These are phyloP conservation scores for Theristicus caerulescens DNA, from an alignment of 2,113 vertebrate genomes.

Conservation along the genomic window DNA sequence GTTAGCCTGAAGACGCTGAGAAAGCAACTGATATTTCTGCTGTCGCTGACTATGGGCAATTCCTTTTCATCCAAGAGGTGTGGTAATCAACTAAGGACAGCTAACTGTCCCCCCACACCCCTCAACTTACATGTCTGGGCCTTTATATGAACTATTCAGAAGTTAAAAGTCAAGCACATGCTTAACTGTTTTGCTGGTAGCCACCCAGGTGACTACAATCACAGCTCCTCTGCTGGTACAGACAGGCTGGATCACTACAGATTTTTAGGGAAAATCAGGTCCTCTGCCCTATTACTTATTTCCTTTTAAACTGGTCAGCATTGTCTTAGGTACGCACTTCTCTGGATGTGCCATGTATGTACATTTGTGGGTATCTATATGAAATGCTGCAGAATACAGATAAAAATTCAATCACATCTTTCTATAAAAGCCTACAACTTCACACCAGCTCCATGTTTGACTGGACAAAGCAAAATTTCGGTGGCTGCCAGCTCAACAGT, in stretches of 20 bases:
- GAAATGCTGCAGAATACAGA: not conserved
- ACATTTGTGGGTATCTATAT: not conserved
- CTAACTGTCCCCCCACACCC: not conserved
- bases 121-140: not conserved
- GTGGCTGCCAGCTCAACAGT: not conserved
- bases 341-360: too few relatives aligned
- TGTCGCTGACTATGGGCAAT: not conserved
- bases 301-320: not conserved
- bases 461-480: not conserved
- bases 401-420: not conserved
- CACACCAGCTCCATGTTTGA: not conserved
- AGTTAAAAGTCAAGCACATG: not conserved
- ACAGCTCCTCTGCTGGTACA: not conserved
- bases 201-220: not conserved
- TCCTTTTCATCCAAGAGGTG: not conserved
- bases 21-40: not conserved
- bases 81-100: not conserved
- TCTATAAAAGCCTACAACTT: not conserved
- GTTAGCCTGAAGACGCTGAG: not conserved
- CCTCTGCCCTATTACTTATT: not conserved
- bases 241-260: not conserved
- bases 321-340: not conserved
- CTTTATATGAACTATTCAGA: not conserved
- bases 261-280: not conserved
- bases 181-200: not conserved